Percentiles rank a stretch among this genome's conserved stretches.
These are phyloP conservation scores for Bugula neritina DNA, from an alignment of 2,888 invertebrate species.

Conservation along the genomic window DNA sequence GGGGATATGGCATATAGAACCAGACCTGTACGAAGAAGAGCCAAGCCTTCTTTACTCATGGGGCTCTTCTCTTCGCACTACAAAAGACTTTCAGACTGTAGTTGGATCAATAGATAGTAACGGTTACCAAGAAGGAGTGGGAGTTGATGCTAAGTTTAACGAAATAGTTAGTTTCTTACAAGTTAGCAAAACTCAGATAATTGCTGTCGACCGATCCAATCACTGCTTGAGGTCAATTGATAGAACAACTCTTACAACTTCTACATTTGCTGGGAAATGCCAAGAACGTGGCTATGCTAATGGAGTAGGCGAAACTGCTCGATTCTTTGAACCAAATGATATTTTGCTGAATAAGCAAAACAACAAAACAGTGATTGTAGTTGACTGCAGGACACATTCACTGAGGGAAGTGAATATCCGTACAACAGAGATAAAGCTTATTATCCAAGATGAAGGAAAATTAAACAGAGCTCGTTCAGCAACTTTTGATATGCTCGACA, in stretches of 20 bases:
- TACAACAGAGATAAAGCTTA: not conserved
- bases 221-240: not conserved
- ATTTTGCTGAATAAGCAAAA: not conserved
- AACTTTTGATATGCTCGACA: conserved; percentile 13
- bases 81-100: not conserved
- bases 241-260: not conserved
- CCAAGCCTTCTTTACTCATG: not conserved
- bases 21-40: not conserved
- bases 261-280: conserved; percentile 2
- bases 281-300: not conserved
- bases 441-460: not conserved
- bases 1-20: conserved; percentile 19
- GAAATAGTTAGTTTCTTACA: not conserved
- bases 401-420: not conserved
- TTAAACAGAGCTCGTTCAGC: not conserved
- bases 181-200: not conserved
- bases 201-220: conserved; percentile 1
- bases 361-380: not conserved
- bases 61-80: conserved; percentile 1
- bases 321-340: conserved; percentile 8
- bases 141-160: not conserved
- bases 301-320: not conserved
- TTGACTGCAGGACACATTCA: not conserved
- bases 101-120: not conserved
- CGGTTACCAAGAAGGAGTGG: not conserved